Base-by-base conservation (phyloP, 2,113 vertebrate species). In the Onychostoma macrolepis region DNA sequence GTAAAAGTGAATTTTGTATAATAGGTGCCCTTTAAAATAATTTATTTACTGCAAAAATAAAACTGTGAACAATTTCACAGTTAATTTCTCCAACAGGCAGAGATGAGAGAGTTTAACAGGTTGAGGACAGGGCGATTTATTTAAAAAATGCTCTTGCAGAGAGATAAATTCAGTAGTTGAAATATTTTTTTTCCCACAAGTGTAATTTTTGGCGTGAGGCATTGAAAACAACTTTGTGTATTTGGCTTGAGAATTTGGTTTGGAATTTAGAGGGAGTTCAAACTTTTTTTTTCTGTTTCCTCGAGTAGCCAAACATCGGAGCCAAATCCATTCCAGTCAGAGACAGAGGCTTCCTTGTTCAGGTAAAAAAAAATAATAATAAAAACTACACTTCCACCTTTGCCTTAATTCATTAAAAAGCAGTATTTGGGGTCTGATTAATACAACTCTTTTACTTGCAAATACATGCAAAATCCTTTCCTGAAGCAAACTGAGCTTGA, bases 311-410 rank as follows among this genome's bases (percentile, higher is more conserved):
- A 92, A 97, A 96, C 84, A 91, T 93, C 91, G 96, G 95, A 94
- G 96, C 96, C 93, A 97, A 97, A 93, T 96, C 94, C 88, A 91
- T 96, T 92, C 96, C 94, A 0, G 87, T 95, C 89, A 93, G 96
- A 94, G 96, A 97, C 83, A 93, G 92, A 19, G 97, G 97, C 90
- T 98, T 98, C 91, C 96, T 98, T 74, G 96, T 97, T 75, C 97
- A 97, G 97, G 97, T 97, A 94, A 77, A 91, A 80, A 43, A 21
- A 41, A n/a, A n/a, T n/a, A 80, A 85, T 21, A 58, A 50, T 61
- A 83, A 26, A 50, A 28, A 45, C 13, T 15, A 77, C 3, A 61
- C 65, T 77, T 84, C 56, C 41, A 1, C 38, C 26, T 26, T 76
- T 81, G 21, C 12, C 11, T 78, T 30, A 41, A 10, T 17, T 67